Conservation (phyloP, 2,888 invertebrate genomes). For the Sarcophaga rosellei region DNA sequence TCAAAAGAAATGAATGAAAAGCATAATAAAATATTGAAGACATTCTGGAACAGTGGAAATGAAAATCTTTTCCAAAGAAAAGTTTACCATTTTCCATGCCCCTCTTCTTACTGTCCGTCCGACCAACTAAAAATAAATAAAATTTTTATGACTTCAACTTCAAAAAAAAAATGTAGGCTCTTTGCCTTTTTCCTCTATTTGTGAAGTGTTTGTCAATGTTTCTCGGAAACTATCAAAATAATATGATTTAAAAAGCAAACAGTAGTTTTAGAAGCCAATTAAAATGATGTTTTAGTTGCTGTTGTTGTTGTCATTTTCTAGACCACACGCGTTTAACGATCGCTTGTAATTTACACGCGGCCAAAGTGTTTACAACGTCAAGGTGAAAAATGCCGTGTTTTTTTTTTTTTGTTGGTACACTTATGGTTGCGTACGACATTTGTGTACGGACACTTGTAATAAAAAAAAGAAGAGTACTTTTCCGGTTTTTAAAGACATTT, state of each 20-base stretch:
- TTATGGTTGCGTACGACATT: slow-evolving; percentile 34
- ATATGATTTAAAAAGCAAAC: neutral
- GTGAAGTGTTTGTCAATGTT: neutral
- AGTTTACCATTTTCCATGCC: no score
- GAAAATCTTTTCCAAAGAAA: no score
- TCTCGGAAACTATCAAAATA: neutral
- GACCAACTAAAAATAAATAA: no score
- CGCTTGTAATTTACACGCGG: slow-evolving; percentile 21
- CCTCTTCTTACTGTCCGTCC: no score
- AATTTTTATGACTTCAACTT: neutral
- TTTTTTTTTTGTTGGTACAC: neutral
- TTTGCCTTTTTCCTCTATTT: neutral
- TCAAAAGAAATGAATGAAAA: no score
- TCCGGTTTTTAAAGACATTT: slow-evolving; percentile 48
- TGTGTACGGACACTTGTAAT: slow-evolving; percentile 27
- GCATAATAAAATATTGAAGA: no score
- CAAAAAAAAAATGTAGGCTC: neutral
- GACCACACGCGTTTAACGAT: slow-evolving; percentile 48
- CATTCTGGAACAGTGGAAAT: no score
- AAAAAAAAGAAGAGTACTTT: slow-evolving; percentile 33
- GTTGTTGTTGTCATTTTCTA: neutral
- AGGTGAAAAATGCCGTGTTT: slow-evolving; percentile 48
- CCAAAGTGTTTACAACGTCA: slow-evolving; percentile 13
- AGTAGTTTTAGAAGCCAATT: slow-evolving; percentile 5
- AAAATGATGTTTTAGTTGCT: neutral